phyloP scores from a whole-genome alignment of 1,140 invertebrate genomes.

The Drosophila oshimai region DNA sequence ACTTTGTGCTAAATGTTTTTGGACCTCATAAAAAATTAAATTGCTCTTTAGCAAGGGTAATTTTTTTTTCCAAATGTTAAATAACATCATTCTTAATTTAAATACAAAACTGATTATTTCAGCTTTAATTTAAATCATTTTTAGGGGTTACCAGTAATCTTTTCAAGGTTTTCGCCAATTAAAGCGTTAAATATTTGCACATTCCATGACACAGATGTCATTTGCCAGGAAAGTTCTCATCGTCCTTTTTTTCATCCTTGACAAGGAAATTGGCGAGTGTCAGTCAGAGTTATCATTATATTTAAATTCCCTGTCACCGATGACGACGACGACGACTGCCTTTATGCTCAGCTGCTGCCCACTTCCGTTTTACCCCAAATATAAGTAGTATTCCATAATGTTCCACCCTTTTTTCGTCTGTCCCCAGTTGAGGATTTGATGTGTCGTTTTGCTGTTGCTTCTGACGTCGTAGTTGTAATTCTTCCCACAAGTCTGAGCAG shows the following conservation, averaged over 20 bases:
- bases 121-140: not conserved
- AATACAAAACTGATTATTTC: no score
- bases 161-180: not conserved
- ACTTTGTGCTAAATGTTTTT: no score
- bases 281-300: constrained; percentile 1
- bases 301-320: not conserved
- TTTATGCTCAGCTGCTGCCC: constrained; percentile 5
- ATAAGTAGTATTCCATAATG: not conserved
- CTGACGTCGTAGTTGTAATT: constrained; percentile 7
- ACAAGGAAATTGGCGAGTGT: constrained; percentile 21
- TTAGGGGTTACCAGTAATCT: not conserved
- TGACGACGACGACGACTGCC: not conserved
- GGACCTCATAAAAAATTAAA: no score
- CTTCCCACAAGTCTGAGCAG: constrained; percentile 18
- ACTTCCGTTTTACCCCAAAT: not conserved
- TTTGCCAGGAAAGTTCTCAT: not conserved
- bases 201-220: not conserved
- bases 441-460: constrained; percentile 16
- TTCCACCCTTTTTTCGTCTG: not conserved
- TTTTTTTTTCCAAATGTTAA: no score
- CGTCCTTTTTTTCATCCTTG: constrained; percentile 4
- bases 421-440: constrained; percentile 20
- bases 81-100: no score
- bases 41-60: no score
- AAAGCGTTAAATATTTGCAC: not conserved